phyloP scores from a whole-genome alignment of 1,140 invertebrate genomes.

The Doryteuthis pealeii region DNA sequence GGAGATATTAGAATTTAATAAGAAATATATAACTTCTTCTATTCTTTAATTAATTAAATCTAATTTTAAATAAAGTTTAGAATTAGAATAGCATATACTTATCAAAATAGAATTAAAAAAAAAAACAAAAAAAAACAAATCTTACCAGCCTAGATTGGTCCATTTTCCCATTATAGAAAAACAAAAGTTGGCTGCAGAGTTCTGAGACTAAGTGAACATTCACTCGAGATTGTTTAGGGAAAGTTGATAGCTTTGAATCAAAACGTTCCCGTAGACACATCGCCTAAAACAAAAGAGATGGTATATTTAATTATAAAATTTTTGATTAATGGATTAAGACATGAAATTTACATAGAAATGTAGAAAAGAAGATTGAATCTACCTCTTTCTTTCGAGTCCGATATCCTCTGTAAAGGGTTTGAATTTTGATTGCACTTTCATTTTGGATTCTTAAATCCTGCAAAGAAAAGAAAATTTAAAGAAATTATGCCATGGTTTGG shows the following conservation, averaged over 20 bases:
- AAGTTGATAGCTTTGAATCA: not conserved
- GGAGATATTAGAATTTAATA: no score
- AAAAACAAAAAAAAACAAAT: no score
- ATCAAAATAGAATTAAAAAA: no score
- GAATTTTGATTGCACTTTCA: constrained; percentile 74
- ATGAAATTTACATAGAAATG: no score
- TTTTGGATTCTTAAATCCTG: constrained; percentile 65
- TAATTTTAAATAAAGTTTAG: no score
- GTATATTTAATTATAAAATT: no score
- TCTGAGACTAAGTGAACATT: not conserved
- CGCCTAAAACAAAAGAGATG: not conserved
- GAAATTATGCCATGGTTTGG: no score
- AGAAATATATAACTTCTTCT: no score
- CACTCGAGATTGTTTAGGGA: not conserved
- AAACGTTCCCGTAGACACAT: not conserved
- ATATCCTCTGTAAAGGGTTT: constrained; percentile 78
- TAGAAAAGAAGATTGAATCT: constrained; percentile 43
- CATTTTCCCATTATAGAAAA: not conserved
- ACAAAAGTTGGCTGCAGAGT: not conserved
- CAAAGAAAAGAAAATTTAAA: constrained; percentile 25
- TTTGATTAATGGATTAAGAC: no score
- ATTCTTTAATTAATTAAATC: no score
- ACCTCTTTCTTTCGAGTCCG: constrained; percentile 70
- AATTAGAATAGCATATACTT: no score
- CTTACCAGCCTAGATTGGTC: not conserved